These are phyloP conservation scores for Rhodophaea formosa DNA, from an alignment of 2,888 invertebrate genomes.

Conservation along the genomic window DNA sequence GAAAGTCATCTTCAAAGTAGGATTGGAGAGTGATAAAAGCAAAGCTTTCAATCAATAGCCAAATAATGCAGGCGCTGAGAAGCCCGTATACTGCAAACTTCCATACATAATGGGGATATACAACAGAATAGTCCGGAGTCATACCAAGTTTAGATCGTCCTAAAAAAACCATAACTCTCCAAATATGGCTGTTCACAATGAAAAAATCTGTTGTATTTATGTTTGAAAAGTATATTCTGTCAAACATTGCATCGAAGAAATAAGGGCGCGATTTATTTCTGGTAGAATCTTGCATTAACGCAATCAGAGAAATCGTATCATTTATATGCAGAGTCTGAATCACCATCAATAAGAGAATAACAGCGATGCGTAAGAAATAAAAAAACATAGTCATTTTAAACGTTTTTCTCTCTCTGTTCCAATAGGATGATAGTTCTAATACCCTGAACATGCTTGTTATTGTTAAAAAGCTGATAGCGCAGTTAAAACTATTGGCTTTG, in stretches of 20 bases:
- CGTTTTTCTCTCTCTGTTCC: neutral
- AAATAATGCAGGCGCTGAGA: neutral
- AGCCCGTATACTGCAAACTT: neutral
- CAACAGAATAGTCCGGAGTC: neutral
- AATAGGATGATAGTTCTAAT: neutral
- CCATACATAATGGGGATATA: neutral
- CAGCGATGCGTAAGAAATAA: neutral
- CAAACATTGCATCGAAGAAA: neutral
- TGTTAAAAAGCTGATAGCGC: neutral
- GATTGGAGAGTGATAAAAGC: neutral
- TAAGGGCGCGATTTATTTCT: neutral
- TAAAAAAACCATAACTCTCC: neutral
- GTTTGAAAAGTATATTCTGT: neutral
- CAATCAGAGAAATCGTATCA: constrained; percentile 1
- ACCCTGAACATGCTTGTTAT: neutral
- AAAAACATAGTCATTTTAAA: neutral
- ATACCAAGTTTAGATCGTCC: neutral
- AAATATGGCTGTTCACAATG: neutral
- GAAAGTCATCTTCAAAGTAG: constrained; percentile 1
- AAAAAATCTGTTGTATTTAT: neutral
- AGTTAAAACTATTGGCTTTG: neutral
- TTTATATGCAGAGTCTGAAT: neutral
- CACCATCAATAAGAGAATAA: neutral
- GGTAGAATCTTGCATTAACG: neutral
- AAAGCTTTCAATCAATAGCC: neutral